A percentile compares a stretch with the other conserved stretches of the same genome.
Conservation (phyloP, 2,888 invertebrate species). For the Drosophila lutescens region DNA sequence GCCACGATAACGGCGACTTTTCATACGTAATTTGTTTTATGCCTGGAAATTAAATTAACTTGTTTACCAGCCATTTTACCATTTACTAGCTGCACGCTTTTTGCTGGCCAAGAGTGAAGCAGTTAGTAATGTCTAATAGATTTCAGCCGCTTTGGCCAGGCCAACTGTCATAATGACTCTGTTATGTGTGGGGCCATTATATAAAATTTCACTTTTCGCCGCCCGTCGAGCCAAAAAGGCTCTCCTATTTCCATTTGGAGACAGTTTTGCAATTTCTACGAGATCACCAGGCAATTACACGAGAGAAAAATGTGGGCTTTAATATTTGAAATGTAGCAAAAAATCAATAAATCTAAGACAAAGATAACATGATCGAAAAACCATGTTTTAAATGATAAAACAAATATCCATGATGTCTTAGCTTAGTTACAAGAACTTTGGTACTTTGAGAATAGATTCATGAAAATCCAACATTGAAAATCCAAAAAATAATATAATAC, state of each 20-base stretch:
- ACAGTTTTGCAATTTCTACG: constrained; percentile 57
- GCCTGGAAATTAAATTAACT: constrained; percentile 80
- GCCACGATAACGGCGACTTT: constrained; percentile 73
- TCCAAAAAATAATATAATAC: no score
- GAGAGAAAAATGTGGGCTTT: no score
- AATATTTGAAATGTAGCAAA: neutral
- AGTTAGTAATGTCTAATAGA: constrained; percentile 63
- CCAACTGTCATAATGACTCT: constrained; percentile 76
- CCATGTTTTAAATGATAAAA: no score
- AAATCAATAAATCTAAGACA: neutral
- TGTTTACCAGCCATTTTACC: constrained; percentile 64
- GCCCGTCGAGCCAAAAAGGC: constrained; percentile 48
- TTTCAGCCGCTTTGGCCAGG: constrained; percentile 61
- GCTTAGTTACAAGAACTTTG: no score
- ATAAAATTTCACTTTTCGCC: constrained; percentile 77
- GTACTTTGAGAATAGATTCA: no score
- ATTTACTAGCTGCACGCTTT: constrained; percentile 1
- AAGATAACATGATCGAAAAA: neutral
- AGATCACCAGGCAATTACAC: neutral
- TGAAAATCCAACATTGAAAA: no score
- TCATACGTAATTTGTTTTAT: constrained; percentile 79
- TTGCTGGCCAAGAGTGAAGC: constrained; percentile 24
- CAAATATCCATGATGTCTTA: no score
- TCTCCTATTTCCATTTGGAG: constrained; percentile 10
- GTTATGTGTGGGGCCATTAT: constrained; percentile 69